These are phyloP conservation scores for Antheraea pernyi DNA, from an alignment of 1,140 invertebrate genomes.

Conservation along the genomic window DNA sequence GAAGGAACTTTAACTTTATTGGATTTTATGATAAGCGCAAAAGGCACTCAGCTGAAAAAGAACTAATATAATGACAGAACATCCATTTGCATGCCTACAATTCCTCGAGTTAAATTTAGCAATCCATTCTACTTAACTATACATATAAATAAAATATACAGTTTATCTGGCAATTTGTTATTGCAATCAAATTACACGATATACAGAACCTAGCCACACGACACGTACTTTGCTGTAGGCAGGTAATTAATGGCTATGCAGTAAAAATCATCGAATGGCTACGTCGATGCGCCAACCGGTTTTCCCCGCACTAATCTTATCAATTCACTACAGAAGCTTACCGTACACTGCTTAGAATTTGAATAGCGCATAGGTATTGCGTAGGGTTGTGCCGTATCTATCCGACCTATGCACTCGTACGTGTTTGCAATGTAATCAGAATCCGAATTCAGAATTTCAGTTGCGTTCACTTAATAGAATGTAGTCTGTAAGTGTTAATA, in stretches of 20 bases:
- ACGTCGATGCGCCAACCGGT: conserved; percentile 41
- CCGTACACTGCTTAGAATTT: conserved; percentile 55
- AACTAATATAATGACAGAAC: too few species aligned
- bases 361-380: conserved; percentile 52
- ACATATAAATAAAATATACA: too few species aligned
- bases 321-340: conserved; percentile 53
- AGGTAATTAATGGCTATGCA: conserved; percentile 28
- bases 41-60: too few species aligned
- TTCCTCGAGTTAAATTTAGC: too few species aligned
- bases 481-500: background rate
- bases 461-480: background rate
- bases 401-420: conserved; percentile 41
- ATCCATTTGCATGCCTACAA: too few species aligned
- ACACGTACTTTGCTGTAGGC: conserved; percentile 10
- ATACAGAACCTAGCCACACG: background rate
- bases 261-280: conserved; percentile 34
- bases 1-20: too few species aligned
- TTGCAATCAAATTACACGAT: background rate
- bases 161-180: background rate
- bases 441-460: background rate
- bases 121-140: too few species aligned
- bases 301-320: conserved; percentile 60
- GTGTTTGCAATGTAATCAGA: conserved; percentile 49
- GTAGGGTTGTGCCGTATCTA: conserved; percentile 37
- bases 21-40: too few species aligned